These are phyloP conservation scores for Tetragnatha versicolor DNA, from an alignment of 1,140 invertebrate species.

Conservation along the genomic window DNA sequence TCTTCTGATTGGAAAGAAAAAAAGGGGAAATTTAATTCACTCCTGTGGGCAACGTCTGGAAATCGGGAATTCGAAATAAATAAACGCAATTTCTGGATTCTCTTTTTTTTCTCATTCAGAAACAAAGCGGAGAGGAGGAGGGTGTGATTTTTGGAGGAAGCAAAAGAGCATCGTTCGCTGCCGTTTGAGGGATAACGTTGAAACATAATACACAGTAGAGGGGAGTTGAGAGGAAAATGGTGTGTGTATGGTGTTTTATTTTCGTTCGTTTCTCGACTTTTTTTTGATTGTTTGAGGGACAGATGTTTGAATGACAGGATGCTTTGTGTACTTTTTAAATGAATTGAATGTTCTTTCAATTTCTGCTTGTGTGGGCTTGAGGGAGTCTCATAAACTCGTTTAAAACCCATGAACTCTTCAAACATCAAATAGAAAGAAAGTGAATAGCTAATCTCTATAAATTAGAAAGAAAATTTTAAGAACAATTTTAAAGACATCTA, in stretches of 20 bases:
- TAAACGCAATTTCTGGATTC: conserved; percentile 39
- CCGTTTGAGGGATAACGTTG: conserved; percentile 46
- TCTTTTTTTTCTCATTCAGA: no score
- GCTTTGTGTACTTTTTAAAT: no score
- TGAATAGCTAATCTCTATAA: no score
- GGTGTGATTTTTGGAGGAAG: background rate
- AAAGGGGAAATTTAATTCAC: conserved; percentile 37
- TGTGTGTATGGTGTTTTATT: no score
- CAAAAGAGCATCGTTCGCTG: conserved; percentile 24
- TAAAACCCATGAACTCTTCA: no score
- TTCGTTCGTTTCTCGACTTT: background rate
- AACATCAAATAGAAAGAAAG: no score
- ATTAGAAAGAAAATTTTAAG: no score
- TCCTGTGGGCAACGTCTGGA: background rate
- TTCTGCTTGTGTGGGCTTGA: no score
- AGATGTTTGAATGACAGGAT: background rate
- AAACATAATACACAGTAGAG: conserved; percentile 44
- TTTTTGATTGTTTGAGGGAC: background rate
- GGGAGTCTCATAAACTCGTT: no score
- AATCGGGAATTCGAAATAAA: conserved; percentile 24
- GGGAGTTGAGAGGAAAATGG: background rate
- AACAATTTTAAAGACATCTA: no score
- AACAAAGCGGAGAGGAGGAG: background rate
- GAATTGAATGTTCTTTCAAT: no score
- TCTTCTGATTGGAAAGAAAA: background rate